phyloP scores from a whole-genome alignment of 1,140 invertebrate genomes.

The Lepidostoma basale region DNA sequence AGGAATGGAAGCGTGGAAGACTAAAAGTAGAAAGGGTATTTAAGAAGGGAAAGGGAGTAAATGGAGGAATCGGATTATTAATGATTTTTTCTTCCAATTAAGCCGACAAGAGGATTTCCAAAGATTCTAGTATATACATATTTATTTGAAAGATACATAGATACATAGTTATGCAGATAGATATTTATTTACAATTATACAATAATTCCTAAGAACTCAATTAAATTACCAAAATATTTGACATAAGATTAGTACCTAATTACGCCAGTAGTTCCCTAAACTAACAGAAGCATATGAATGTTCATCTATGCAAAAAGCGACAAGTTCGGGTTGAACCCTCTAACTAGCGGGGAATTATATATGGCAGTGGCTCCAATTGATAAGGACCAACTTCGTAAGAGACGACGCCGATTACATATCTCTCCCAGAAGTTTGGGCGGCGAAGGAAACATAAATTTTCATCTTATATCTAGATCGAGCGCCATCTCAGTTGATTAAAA shows the following conservation, averaged over 20 bases:
- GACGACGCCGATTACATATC: neutral
- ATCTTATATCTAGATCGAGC: neutral
- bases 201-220: too few relatives aligned
- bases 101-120: neutral
- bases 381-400: neutral
- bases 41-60: too few relatives aligned
- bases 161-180: neutral
- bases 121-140: neutral
- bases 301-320: too few relatives aligned
- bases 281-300: too few relatives aligned
- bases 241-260: too few relatives aligned
- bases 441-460: constrained; percentile 1
- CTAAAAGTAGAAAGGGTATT: too few relatives aligned
- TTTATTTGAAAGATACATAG: neutral
- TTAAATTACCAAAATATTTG: too few relatives aligned
- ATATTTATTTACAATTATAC: too few relatives aligned
- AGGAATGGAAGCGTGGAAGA: too few relatives aligned
- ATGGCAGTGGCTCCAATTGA: neutral
- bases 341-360: neutral
- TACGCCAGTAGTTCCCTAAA: too few relatives aligned
- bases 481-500: neutral
- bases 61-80: too few relatives aligned
- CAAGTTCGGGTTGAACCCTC: neutral
- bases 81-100: too few relatives aligned
- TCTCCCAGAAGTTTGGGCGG: neutral